phyloP scores from a whole-genome alignment of 1,140 invertebrate genomes.

The Sipha flava region DNA sequence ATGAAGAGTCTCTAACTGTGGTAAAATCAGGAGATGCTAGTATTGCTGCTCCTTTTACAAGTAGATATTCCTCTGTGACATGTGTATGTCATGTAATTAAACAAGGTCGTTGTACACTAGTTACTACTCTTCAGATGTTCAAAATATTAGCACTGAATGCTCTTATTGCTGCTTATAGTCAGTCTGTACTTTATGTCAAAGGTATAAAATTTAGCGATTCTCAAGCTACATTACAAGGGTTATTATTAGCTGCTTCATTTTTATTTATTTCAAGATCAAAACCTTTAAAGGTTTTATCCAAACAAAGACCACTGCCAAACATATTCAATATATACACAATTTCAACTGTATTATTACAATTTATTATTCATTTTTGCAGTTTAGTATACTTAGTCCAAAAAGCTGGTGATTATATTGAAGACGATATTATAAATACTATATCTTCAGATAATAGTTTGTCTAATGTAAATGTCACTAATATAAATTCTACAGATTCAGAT shows the following conservation, averaged over 20 bases:
- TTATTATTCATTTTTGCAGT: slow-evolving; percentile 87
- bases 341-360: slow-evolving; percentile 89
- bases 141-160: slow-evolving; percentile 99
- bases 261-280: slow-evolving; percentile 97
- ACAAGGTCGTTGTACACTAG: slow-evolving; percentile 95
- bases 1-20: slow-evolving; percentile 80
- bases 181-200: slow-evolving; percentile 96
- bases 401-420: slow-evolving; percentile 49
- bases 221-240: slow-evolving; percentile 91
- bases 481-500: slow-evolving; percentile 45
- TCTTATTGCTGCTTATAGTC: slow-evolving; percentile 93
- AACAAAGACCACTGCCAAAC: slow-evolving; percentile 90
- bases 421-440: background rate
- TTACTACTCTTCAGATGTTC: slow-evolving; percentile 99
- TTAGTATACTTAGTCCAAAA: slow-evolving; percentile 82
- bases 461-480: background rate
- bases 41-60: slow-evolving; percentile 98
- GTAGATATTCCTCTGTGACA: slow-evolving; percentile 90
- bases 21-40: slow-evolving; percentile 97
- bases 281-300: slow-evolving; percentile 85
- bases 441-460: background rate
- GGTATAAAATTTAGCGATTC: slow-evolving; percentile 96
- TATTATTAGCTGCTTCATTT: slow-evolving; percentile 91
- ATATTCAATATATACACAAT: slow-evolving; percentile 99
- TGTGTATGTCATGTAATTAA: slow-evolving; percentile 99